phyloP scores from a whole-genome alignment of 2,113 vertebrate species.

The Phyllopteryx taeniolatus region DNA sequence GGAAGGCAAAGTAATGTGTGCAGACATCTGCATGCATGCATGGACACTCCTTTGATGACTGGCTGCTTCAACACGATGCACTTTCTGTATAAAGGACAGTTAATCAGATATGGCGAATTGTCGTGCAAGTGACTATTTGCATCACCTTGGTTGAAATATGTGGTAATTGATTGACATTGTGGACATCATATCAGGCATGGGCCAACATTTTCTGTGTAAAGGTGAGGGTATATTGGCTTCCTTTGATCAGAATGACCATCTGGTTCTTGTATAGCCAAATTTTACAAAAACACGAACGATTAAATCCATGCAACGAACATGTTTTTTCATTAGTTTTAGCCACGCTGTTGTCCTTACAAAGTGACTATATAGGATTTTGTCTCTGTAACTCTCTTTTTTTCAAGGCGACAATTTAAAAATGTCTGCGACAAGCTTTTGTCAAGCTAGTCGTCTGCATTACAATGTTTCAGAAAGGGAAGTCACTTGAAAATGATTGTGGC shows the following conservation, averaged over 20 bases:
- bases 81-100: constrained; percentile 11
- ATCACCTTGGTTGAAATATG: constrained; percentile 42
- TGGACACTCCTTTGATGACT: constrained; percentile 39
- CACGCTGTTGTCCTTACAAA: too few relatives aligned
- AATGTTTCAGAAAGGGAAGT: too few relatives aligned
- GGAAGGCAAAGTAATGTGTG: constrained; percentile 52
- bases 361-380: too few relatives aligned
- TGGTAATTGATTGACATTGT: neutral
- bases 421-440: too few relatives aligned
- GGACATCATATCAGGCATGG: neutral
- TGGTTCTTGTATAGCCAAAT: neutral
- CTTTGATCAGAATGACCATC: too few relatives aligned
- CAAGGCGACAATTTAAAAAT: too few relatives aligned
- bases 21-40: constrained; percentile 22
- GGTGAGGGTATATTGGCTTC: neutral
- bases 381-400: too few relatives aligned
- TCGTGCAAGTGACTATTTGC: constrained; percentile 35
- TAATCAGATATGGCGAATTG: constrained; percentile 53
- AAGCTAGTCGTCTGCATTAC: too few relatives aligned
- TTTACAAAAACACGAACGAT: too few relatives aligned
- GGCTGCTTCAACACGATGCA: constrained; percentile 39
- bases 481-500: too few relatives aligned
- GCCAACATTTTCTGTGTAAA: neutral
- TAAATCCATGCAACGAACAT: too few relatives aligned
- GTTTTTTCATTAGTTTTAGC: too few relatives aligned